Evolutionary conservation across 2,113 vertebrate species (phyloP), one percentile per base, ranked within the genome.

Genomic region (Cyphomyrus discorhynchus): DNA sequence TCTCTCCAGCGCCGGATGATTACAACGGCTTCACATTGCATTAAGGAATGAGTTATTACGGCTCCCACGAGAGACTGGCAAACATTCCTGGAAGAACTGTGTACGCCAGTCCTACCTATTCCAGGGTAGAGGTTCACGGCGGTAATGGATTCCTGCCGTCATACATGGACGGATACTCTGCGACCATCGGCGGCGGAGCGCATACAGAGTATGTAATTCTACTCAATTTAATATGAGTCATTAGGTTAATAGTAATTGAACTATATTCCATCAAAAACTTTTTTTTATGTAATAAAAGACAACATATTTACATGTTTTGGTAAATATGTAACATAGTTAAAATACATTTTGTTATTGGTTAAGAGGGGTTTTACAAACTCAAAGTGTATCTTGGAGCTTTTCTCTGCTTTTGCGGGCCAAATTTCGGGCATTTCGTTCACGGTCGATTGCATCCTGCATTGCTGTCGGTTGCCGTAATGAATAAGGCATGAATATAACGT

Each of bases 1-100:
- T 82, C 7, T 82, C 35, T 42, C 5, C 77, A 82, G 42, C 35
- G 42, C 19, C 77, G 17, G 77, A 82, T 45, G 15, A 82, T 45
- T 82, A 82, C 42, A 8, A 19, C 53, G 13, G 89, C 17, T 46
- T 45, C 66, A 45, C 46, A 84, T 82, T 53, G 3, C 4, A 50
- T 4, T 42, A 47, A n/a, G 24, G 2, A 92, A 96, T 96, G 94
- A 96, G 94, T 88, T 0, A 88, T 6, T 92, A 91, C 91, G 95
- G 93, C 0, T 95, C 95, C 2, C 92, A 86, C 0, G 7, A 90
- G 0, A 92, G 49, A 24, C 86, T 94, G 47, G 5, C 89, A 24
- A 49, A 87, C 11, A 17, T 93, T 50, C 89, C 92, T 46, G 92
- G 6, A 31, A 93, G 94, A 58, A 92, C 24, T 5, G 1, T 45